Percentiles rank a stretch among this genome's conserved stretches.
Conservation (phyloP, 2,797 vertebrate species). For the Myotis myotis region DNA sequence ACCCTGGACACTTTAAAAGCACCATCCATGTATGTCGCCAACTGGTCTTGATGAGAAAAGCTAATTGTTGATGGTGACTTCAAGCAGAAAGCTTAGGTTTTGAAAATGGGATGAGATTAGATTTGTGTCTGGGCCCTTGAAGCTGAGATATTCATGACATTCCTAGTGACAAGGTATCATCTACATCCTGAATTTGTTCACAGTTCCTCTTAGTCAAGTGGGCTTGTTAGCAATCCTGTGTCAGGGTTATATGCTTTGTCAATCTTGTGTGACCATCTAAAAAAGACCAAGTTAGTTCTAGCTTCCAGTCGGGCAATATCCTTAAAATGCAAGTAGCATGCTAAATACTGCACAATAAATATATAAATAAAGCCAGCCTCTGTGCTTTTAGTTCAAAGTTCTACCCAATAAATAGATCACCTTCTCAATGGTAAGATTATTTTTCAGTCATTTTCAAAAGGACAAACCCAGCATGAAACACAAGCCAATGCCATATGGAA, state of each 20-base stretch:
- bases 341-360: not conserved
- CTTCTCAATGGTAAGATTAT: slow-evolving; percentile 56
- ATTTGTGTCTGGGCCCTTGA: not conserved
- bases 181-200: not conserved
- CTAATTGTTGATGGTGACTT: not conserved
- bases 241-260: not conserved
- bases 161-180: not conserved
- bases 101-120: not conserved
- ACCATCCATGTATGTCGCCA: not conserved
- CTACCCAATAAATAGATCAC: not conserved
- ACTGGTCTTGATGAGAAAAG: not conserved
- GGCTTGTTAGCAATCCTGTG: not conserved
- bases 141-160: not conserved
- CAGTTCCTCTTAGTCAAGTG: not conserved
- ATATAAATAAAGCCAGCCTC: slow-evolving; percentile 32
- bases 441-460: slow-evolving; percentile 66
- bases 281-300: not conserved
- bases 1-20: not conserved
- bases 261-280: not conserved
- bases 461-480: slow-evolving; percentile 55
- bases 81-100: not conserved
- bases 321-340: not conserved
- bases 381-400: not conserved
- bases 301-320: not conserved
- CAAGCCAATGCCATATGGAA: slow-evolving; percentile 75